phyloP scores from a whole-genome alignment of 2,797 vertebrate species.

The Smutsia temminckii region DNA sequence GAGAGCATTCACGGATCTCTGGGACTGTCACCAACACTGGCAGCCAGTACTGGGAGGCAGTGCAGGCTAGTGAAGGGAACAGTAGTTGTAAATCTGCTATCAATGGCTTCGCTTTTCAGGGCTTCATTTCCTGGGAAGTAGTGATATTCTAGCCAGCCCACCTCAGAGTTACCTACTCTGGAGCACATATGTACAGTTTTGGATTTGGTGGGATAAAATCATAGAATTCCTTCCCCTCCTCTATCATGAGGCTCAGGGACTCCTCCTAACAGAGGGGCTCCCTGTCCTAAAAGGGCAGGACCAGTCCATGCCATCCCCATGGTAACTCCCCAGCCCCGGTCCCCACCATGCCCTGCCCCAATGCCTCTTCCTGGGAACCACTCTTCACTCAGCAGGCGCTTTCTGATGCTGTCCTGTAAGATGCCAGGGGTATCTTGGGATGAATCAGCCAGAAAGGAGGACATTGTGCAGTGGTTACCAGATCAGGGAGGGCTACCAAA shows the following conservation, averaged over 20 bases:
- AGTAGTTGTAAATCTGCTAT: background rate
- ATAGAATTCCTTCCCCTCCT: background rate
- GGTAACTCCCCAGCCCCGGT: background rate
- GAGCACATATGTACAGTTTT: background rate
- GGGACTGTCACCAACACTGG: background rate
- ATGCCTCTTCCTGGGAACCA: background rate
- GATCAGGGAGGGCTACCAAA: background rate
- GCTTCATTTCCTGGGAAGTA: background rate
- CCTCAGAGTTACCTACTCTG: background rate
- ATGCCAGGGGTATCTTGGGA: background rate
- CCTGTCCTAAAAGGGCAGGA: background rate
- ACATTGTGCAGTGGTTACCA: background rate
- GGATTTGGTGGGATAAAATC: background rate
- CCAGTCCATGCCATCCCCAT: background rate
- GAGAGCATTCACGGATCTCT: background rate
- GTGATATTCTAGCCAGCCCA: background rate
- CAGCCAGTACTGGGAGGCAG: background rate
- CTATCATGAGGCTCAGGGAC: background rate
- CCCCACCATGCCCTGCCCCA: background rate
- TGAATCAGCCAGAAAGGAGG: background rate
- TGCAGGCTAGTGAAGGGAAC: background rate
- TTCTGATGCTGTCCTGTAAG: background rate
- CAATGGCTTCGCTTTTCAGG: background rate
- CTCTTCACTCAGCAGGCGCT: background rate
- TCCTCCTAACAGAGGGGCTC: background rate